Conservation (phyloP, 2,797 vertebrate species). For the Gadopsis marmoratus region DNA sequence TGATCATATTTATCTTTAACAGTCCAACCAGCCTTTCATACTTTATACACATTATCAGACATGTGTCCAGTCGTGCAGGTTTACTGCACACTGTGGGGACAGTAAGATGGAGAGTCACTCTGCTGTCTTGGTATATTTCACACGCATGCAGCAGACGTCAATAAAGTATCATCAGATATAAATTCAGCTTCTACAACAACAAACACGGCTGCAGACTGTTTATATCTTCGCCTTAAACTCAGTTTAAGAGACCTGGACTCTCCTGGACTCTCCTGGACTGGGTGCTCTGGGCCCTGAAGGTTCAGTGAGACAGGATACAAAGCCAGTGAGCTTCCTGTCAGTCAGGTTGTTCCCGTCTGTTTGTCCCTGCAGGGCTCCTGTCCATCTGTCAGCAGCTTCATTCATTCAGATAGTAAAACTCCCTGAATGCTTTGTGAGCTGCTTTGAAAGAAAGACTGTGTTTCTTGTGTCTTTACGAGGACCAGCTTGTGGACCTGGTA, state of each 20-base stretch:
- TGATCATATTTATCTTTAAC: too few relatives aligned
- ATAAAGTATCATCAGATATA: not conserved
- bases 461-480: not conserved
- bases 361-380: not conserved
- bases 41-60: too few relatives aligned
- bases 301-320: not conserved
- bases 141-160: not conserved
- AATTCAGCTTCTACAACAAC: not conserved
- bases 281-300: not conserved
- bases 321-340: not conserved
- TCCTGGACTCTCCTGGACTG: too few relatives aligned
- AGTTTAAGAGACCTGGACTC: too few relatives aligned
- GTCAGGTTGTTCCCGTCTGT: not conserved
- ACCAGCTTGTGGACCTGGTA: not conserved
- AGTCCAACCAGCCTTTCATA: too few relatives aligned
- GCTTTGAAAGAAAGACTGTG: not conserved
- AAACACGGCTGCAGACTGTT: not conserved
- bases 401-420: not conserved
- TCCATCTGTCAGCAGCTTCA: slow-evolving; percentile 4
- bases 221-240: too few relatives aligned
- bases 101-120: not conserved
- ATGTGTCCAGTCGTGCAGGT: not conserved
- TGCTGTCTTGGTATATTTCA: slow-evolving; percentile 16
- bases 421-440: slow-evolving; percentile 24
- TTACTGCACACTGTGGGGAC: not conserved